phyloP scores from a whole-genome alignment of 1,140 invertebrate species.

The Hypsibius dujardini region DNA sequence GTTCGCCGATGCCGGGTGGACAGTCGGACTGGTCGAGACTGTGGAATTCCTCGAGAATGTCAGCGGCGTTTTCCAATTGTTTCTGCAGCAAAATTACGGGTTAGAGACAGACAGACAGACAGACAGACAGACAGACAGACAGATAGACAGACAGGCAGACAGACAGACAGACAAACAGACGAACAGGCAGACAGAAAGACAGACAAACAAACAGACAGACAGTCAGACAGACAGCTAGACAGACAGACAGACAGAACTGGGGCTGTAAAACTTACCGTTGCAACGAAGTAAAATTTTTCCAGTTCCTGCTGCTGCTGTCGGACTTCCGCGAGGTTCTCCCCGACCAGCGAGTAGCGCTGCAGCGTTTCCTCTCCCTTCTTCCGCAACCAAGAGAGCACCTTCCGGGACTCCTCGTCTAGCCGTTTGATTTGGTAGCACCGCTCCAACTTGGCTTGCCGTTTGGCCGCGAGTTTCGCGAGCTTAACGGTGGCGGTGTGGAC shows the following conservation, averaged over 20 bases:
- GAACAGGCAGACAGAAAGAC: too few relatives aligned
- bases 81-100: slow-evolving; percentile 40
- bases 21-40: slow-evolving; percentile 27
- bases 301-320: slow-evolving; percentile 55
- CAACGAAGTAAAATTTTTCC: slow-evolving; percentile 61
- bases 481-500: slow-evolving; percentile 28
- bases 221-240: too few relatives aligned
- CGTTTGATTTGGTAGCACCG: slow-evolving; percentile 30
- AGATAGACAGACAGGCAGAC: too few relatives aligned
- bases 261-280: slow-evolving; percentile 68
- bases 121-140: too few relatives aligned
- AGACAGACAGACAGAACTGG: too few relatives aligned
- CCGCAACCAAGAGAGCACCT: slow-evolving; percentile 55
- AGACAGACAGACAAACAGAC: too few relatives aligned
- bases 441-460: slow-evolving; percentile 29
- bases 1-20: slow-evolving; percentile 43
- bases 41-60: slow-evolving; percentile 47
- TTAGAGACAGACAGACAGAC: slow-evolving; percentile 24
- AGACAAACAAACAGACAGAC: too few relatives aligned
- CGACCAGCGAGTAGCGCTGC: slow-evolving; percentile 41
- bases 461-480: slow-evolving; percentile 28
- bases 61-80: slow-evolving; percentile 59
- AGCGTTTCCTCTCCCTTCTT: slow-evolving; percentile 51
- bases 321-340: slow-evolving; percentile 43
- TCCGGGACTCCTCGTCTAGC: slow-evolving; percentile 31